Evolutionary conservation across 1,140 invertebrate genomes (phyloP).

Genomic region (Tetraneura akinire): DNA sequence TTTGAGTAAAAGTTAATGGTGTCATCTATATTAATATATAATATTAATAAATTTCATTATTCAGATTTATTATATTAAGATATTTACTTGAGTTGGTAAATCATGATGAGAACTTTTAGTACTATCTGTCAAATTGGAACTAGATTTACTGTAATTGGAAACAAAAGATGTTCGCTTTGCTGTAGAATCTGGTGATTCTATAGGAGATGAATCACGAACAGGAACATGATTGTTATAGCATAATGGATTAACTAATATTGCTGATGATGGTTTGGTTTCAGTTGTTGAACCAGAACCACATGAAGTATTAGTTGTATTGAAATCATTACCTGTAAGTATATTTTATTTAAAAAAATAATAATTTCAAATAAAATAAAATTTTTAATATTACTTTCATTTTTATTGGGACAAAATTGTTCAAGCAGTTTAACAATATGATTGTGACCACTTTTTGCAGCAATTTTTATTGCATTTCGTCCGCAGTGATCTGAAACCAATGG

Average conservation of each 20-base stretch:
- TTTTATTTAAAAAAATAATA: background rate
- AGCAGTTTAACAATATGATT: constrained; percentile 70
- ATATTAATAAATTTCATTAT: background rate
- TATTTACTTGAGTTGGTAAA: constrained; percentile 53
- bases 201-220: constrained; percentile 54
- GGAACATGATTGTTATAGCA: constrained; percentile 27
- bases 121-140: constrained; percentile 70
- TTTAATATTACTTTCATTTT: constrained; percentile 31
- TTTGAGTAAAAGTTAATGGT: constrained; percentile 73
- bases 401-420: constrained; percentile 59
- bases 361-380: background rate
- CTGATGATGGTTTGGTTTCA: constrained; percentile 71
- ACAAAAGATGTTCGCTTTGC: constrained; percentile 71
- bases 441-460: constrained; percentile 78
- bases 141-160: constrained; percentile 72
- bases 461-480: constrained; percentile 76
- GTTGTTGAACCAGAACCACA: constrained; percentile 63
- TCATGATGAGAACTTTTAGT: constrained; percentile 67
- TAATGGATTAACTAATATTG: constrained; percentile 61
- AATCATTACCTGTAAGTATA: constrained; percentile 27
- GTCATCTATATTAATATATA: constrained; percentile 35
- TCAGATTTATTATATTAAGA: background rate
- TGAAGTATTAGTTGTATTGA: constrained; percentile 35
- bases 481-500: constrained; percentile 90
- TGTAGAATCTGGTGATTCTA: constrained; percentile 69